A percentile compares a stretch with the other conserved stretches of the same genome.
Conservation (phyloP, 2,888 invertebrate species). For the Lissocephala sabroskyi region DNA sequence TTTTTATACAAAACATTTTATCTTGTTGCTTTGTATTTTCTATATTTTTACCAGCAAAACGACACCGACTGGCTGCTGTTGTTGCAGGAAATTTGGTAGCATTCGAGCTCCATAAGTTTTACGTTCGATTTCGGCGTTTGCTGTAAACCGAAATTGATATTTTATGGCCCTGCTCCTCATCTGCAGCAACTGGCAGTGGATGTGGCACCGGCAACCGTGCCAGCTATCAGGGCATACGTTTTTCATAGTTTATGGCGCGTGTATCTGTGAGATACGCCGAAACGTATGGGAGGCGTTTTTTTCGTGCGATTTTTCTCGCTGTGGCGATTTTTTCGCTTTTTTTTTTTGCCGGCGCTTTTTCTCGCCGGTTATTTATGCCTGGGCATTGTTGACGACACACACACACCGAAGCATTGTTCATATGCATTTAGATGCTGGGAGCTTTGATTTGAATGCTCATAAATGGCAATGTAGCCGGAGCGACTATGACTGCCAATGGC, state of each 20-base stretch:
- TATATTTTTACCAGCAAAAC: too few species aligned
- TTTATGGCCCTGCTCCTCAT: conserved; percentile 60
- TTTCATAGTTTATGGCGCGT: conserved; percentile 61
- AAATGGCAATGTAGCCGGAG: conserved; percentile 20
- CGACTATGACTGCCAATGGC: conserved; percentile 1
- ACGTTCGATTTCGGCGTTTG: conserved; percentile 41
- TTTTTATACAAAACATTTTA: conserved; percentile 41
- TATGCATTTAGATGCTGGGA: conserved; percentile 29
- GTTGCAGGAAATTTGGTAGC: too few species aligned
- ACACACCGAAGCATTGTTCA: conserved; percentile 28
- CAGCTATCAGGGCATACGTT: conserved; percentile 39
- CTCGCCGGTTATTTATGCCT: conserved; percentile 55
- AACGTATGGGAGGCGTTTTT: conserved; percentile 17
- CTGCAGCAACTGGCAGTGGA: conserved; percentile 37
- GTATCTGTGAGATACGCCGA: conserved; percentile 53
- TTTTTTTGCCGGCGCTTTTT: conserved; percentile 27
- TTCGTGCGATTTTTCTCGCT: conserved; percentile 19
- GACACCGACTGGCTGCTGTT: too few species aligned
- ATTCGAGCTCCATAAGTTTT: conserved; percentile 4
- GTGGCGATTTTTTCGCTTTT: conserved; percentile 30
- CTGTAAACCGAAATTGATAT: conserved; percentile 62
- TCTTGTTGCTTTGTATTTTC: conserved; percentile 12
- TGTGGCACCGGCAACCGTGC: too few species aligned
- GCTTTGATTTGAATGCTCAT: conserved; percentile 43
- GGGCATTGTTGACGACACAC: conserved; percentile 43